Conservation (phyloP, 1,140 invertebrate species). For the Ips nitidus region DNA sequence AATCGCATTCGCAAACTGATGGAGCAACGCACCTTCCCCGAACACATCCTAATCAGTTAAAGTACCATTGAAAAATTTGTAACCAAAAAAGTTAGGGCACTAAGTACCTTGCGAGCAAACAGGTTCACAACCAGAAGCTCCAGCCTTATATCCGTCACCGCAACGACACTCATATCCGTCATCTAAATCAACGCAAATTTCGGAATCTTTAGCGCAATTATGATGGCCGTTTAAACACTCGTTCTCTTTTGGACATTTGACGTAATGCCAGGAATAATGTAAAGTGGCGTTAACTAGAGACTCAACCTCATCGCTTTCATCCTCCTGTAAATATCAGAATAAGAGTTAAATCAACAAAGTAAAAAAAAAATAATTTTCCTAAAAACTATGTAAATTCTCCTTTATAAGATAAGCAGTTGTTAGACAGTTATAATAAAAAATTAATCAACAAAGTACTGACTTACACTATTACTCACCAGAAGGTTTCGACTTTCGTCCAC, state of each 20-base stretch:
- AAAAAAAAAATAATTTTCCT: neutral
- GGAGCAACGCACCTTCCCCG: constrained; percentile 84
- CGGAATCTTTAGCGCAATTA: constrained; percentile 80
- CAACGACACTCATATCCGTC: constrained; percentile 82
- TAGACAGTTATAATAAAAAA: constrained; percentile 12
- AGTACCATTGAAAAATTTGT: constrained; percentile 11
- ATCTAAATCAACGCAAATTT: constrained; percentile 76
- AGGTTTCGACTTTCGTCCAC: constrained; percentile 35
- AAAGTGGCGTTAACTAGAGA: constrained; percentile 44
- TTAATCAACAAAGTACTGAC: neutral
- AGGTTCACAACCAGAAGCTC: constrained; percentile 68
- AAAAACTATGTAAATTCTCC: too few species aligned
- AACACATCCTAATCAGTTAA: constrained; percentile 68
- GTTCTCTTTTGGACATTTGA: constrained; percentile 87
- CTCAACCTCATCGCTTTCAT: constrained; percentile 17
- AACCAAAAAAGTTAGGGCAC: neutral
- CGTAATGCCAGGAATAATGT: constrained; percentile 80
- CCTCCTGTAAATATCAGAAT: constrained; percentile 20
- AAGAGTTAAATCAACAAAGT: neutral
- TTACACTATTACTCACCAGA: constrained; percentile 33
- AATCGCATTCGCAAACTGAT: constrained; percentile 85
- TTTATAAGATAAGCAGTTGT: too few species aligned
- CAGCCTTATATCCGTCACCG: constrained; percentile 75
- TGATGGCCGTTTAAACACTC: constrained; percentile 92
- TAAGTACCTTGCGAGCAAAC: constrained; percentile 69